Evolutionary conservation across 2,113 vertebrate genomes (phyloP).

Genomic region (Phylloscopus trochiloides): DNA sequence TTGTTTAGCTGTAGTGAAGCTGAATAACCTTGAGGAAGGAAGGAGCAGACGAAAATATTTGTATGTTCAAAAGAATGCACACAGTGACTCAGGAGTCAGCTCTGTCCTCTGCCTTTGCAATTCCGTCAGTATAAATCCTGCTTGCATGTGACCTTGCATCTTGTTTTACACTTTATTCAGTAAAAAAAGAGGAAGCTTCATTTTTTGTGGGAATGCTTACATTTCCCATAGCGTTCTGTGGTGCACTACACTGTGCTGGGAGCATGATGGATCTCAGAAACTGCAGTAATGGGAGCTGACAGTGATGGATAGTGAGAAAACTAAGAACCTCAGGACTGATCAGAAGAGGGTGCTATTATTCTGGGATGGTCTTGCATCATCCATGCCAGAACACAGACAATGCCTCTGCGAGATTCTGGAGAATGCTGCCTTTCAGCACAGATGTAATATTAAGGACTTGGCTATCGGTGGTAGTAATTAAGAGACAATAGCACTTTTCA

Average conservation of each 20-base stretch:
- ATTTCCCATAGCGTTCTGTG: not conserved
- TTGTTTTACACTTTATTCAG: not conserved
- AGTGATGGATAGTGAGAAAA: not conserved
- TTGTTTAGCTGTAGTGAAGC: not conserved
- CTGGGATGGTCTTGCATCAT: not conserved
- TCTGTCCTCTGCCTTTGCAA: not conserved
- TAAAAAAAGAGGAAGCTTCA: not conserved
- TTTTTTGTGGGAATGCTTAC: not conserved
- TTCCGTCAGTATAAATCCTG: not conserved
- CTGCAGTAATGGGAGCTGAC: not conserved
- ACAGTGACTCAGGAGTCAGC: not conserved
- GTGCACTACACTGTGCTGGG: not conserved
- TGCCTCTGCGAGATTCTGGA: not conserved
- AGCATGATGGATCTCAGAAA: not conserved
- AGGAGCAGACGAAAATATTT: not conserved
- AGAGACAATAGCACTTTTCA: slow-evolving; percentile 31
- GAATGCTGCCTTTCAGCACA: not conserved
- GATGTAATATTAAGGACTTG: slow-evolving; percentile 37
- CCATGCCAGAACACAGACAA: not conserved
- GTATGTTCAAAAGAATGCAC: not conserved
- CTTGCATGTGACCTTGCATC: not conserved
- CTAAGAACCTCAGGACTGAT: not conserved
- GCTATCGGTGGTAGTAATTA: not conserved
- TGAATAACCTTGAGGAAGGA: not conserved
- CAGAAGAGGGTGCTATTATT: slow-evolving; percentile 56